These are phyloP conservation scores for Cryptocheilus praepositus DNA, from an alignment of 2,888 invertebrate species.

Conservation along the genomic window DNA sequence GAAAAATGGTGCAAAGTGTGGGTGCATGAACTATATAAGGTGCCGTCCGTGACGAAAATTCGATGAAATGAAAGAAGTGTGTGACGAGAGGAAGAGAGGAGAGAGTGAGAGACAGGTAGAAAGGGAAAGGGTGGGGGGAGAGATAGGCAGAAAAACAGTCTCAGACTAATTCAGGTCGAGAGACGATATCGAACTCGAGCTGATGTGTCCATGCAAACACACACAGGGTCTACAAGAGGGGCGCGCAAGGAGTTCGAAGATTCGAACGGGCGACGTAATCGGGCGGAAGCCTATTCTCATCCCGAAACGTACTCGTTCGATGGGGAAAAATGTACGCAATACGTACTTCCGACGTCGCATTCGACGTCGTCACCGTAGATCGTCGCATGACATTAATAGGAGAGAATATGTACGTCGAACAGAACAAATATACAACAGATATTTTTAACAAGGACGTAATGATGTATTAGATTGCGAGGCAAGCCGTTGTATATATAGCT, in stretches of 20 bases:
- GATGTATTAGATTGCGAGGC: conserved; percentile 45
- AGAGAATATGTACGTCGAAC: conserved; percentile 6
- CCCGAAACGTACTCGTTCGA: conserved; percentile 3
- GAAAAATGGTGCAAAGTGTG: conserved; percentile 13
- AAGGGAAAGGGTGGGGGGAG: conserved; percentile 1
- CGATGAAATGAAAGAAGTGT: conserved; percentile 6
- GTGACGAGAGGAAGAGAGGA: conserved; percentile 6
- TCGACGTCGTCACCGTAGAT: conserved; percentile 19
- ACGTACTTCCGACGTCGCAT: conserved; percentile 33
- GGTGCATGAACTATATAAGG: conserved; percentile 46
- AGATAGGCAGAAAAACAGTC: conserved; percentile 18
- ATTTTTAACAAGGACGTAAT: conserved; percentile 64
- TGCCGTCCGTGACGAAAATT: conserved; percentile 53
- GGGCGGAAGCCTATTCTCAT: conserved; percentile 17
- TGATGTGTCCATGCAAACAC: conserved; percentile 39
- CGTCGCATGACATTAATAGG: conserved; percentile 19
- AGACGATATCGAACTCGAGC: conserved; percentile 23
- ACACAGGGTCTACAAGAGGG: conserved; percentile 55
- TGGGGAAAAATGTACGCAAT: conserved; percentile 13
- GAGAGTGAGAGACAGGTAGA: conserved; percentile 15
- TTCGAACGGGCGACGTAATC: conserved; percentile 24
- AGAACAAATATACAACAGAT: conserved; percentile 43
- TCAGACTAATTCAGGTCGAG: conserved; percentile 30
- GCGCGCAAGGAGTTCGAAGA: conserved; percentile 15
- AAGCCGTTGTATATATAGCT: conserved; percentile 67